Percentiles rank a stretch among this genome's conserved stretches.
These are phyloP conservation scores for Tetramorium alpestre DNA, from an alignment of 1,140 invertebrate genomes.

Conservation along the genomic window DNA sequence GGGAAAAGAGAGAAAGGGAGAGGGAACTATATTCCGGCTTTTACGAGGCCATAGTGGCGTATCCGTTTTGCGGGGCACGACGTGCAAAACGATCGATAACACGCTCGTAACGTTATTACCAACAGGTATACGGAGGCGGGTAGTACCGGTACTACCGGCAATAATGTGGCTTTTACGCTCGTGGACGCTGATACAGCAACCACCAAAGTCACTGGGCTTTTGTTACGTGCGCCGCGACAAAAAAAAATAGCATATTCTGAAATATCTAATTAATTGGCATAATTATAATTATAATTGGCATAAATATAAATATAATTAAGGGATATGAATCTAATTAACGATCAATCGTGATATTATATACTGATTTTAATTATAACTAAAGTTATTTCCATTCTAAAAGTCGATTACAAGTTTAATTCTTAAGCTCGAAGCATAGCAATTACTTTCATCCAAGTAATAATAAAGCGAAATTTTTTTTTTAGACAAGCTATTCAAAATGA, in stretches of 20 bases:
- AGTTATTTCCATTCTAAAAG: neutral
- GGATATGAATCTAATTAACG: neutral
- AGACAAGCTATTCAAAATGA: neutral
- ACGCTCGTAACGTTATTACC: slow-evolving; percentile 82
- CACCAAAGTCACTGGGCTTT: slow-evolving; percentile 71
- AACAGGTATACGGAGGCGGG: slow-evolving; percentile 75
- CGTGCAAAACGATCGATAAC: slow-evolving; percentile 83
- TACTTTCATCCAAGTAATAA: neutral
- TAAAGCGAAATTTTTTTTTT: neutral
- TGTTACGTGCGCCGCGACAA: slow-evolving; percentile 13
- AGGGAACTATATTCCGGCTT: slow-evolving; percentile 68
- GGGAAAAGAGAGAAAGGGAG: neutral
- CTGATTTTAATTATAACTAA: neutral
- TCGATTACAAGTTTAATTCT: neutral
- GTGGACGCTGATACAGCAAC: slow-evolving; percentile 72
- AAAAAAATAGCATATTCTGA: neutral
- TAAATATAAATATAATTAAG: neutral
- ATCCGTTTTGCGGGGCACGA: slow-evolving; percentile 80
- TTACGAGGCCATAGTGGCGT: slow-evolving; percentile 75
- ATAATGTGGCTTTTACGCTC: slow-evolving; percentile 81
- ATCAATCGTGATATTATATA: neutral
- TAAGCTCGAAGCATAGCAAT: neutral
- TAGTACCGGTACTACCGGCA: slow-evolving; percentile 79
- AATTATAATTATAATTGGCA: neutral
- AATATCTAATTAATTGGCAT: neutral